Evolutionary conservation across 1,140 invertebrate genomes (phyloP).

Genomic region (Oppia nitens): DNA sequence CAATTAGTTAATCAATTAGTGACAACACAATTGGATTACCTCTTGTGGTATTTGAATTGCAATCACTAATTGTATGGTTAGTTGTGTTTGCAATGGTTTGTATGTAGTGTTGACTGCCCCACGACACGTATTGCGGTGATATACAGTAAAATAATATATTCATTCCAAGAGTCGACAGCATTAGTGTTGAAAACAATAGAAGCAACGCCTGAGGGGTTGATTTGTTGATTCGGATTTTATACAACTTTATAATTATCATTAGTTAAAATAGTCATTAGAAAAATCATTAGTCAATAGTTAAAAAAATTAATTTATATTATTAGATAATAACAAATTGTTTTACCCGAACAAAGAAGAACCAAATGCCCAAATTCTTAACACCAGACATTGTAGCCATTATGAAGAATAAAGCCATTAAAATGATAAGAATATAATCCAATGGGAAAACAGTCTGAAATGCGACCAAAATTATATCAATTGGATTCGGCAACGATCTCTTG

Average conservation of each 20-base stretch:
- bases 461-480: conserved; percentile 30
- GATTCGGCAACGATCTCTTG: conserved; percentile 29
- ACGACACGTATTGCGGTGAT: conserved; percentile 33
- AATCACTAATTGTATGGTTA: background rate
- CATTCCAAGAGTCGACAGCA: conserved; percentile 31
- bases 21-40: background rate
- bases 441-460: conserved; percentile 31
- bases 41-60: background rate
- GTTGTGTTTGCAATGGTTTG: background rate
- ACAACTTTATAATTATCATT: conserved; percentile 27
- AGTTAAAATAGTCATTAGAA: too few relatives aligned
- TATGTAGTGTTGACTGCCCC: conserved; percentile 30
- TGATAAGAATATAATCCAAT: conserved; percentile 32
- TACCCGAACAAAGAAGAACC: conserved; percentile 32
- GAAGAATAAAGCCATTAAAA: conserved; percentile 28
- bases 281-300: too few relatives aligned
- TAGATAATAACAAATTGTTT: conserved; percentile 3
- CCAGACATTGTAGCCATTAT: conserved; percentile 33
- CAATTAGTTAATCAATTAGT: conserved; percentile 4
- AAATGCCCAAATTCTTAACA: conserved; percentile 30
- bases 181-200: conserved; percentile 31
- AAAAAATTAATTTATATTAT: conserved; percentile 8
- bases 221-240: conserved; percentile 27
- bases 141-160: conserved; percentile 32
- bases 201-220: conserved; percentile 32